Percentiles rank a stretch among this genome's conserved stretches.
These are phyloP conservation scores for Dynastes tityus DNA, from an alignment of 2,888 invertebrate genomes.

Conservation along the genomic window DNA sequence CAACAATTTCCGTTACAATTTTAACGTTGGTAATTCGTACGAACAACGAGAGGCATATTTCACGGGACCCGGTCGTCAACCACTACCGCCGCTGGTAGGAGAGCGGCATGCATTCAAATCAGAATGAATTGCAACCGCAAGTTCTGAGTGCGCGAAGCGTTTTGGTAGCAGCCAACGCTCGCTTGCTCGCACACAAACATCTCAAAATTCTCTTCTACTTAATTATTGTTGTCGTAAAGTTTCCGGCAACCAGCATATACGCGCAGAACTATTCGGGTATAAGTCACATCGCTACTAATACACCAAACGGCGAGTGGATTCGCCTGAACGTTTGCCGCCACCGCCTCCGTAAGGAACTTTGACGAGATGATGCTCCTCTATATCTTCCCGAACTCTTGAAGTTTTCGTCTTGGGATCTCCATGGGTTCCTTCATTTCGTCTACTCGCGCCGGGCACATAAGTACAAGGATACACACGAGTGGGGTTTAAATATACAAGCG, in stretches of 20 bases:
- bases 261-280: constrained; percentile 59
- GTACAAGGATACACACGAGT: constrained; percentile 9
- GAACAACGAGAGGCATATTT: constrained; percentile 34
- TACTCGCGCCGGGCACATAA: background rate
- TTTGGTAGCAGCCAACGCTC: constrained; percentile 4
- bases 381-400: constrained; percentile 47
- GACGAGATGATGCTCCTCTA: constrained; percentile 53
- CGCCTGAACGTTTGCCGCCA: background rate
- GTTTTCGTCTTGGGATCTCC: constrained; percentile 59
- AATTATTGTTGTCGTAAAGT: constrained; percentile 65
- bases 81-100: constrained; percentile 15
- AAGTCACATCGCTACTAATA: constrained; percentile 53
- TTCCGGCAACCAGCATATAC: constrained; percentile 60
- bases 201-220: constrained; percentile 62
- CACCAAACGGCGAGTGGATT: background rate
- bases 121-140: constrained; percentile 59
- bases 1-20: constrained; percentile 42
- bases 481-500: constrained; percentile 55
- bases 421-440: constrained; percentile 42
- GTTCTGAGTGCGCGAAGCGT: constrained; percentile 58
- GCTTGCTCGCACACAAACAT: constrained; percentile 56
- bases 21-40: constrained; percentile 33
- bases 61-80: constrained; percentile 33
- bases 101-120: constrained; percentile 54
- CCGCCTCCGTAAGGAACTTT: constrained; percentile 38